These are phyloP conservation scores for Carpatolechia fugitivella DNA, from an alignment of 2,888 invertebrate genomes.

Conservation along the genomic window DNA sequence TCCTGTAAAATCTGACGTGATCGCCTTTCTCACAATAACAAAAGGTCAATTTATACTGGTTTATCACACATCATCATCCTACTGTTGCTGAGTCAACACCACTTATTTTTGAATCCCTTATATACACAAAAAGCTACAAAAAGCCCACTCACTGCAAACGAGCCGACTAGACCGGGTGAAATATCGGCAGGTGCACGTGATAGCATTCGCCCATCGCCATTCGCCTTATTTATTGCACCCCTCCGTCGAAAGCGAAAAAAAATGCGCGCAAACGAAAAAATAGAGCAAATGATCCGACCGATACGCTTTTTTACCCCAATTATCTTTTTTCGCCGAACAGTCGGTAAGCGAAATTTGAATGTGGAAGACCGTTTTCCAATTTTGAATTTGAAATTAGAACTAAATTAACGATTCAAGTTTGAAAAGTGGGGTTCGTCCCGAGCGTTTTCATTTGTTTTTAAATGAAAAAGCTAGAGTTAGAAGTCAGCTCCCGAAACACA, in stretches of 20 bases:
- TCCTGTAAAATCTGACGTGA: too few species aligned
- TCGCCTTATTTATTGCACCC: conserved; percentile 61
- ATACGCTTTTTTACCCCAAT: not conserved
- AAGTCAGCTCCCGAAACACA: too few species aligned
- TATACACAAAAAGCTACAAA: conserved; percentile 14
- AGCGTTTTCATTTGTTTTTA: conserved; percentile 45
- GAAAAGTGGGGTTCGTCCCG: conserved; percentile 46
- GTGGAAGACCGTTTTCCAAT: conserved; percentile 2
- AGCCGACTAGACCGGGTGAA: conserved; percentile 36
- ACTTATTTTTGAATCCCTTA: not conserved
- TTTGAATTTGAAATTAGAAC: not conserved
- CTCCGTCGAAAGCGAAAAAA: conserved; percentile 32
- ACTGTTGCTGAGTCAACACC: not conserved
- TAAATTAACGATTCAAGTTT: not conserved
- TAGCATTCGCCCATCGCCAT: conserved; percentile 54
- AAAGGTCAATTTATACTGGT: too few species aligned
- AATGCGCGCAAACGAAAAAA: conserved; percentile 1
- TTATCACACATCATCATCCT: too few species aligned
- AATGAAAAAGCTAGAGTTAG: conserved; percentile 21
- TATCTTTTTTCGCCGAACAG: not conserved
- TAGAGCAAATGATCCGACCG: not conserved
- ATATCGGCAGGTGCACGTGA: conserved; percentile 70
- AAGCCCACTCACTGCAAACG: conserved; percentile 38
- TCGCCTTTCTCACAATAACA: too few species aligned
- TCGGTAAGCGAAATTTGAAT: not conserved